A percentile compares a stretch with the other conserved stretches of the same genome.
Conservation (phyloP, 2,888 invertebrate genomes). For the Balanococcus diminutus region DNA sequence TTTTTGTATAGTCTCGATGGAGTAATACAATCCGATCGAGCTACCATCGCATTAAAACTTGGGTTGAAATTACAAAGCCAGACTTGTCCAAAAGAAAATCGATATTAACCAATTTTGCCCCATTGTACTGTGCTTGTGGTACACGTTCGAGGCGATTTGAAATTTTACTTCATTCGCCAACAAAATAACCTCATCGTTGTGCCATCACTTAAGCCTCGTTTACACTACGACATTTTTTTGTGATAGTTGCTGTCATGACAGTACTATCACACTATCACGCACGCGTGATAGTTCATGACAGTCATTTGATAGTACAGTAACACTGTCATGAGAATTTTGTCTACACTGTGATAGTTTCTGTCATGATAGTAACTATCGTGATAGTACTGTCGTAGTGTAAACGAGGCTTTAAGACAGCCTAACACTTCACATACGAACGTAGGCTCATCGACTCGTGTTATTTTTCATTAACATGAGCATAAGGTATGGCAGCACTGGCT, state of each 20-base stretch:
- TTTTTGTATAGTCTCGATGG: not conserved
- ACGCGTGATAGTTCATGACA: too few species aligned
- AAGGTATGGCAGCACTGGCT: not conserved
- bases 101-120: conserved; percentile 17
- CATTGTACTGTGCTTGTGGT: not conserved
- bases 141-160: not conserved
- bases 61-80: conserved; percentile 7
- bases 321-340: too few species aligned
- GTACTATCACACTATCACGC: too few species aligned
- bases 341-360: too few species aligned
- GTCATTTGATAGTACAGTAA: too few species aligned
- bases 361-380: too few species aligned
- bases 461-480: not conserved
- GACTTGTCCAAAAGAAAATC: conserved; percentile 4
- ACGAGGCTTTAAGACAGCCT: too few species aligned
- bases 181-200: not conserved
- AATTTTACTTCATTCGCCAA: not conserved
- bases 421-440: not conserved
- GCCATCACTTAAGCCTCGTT: not conserved
- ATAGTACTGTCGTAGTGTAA: too few species aligned
- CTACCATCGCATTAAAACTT: not conserved
- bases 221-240: too few species aligned
- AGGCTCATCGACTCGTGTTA: not conserved
- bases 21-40: not conserved
- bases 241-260: too few species aligned